Evolutionary conservation across 2,888 invertebrate species (phyloP), one percentile per base, ranked within the genome.

Genomic region (Icerya purchasi): DNA sequence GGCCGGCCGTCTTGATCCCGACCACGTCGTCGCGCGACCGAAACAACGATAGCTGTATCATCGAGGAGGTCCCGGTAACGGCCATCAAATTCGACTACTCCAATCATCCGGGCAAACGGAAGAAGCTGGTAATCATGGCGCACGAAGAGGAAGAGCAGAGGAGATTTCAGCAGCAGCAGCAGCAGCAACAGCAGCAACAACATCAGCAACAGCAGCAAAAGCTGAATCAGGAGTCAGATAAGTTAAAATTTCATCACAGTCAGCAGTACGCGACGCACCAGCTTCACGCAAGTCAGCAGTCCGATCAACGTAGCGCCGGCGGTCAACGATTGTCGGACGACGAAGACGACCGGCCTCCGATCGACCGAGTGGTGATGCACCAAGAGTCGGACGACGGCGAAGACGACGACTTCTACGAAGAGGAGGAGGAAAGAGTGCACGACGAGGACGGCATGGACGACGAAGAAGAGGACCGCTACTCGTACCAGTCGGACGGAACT

Each of bases 241-340:
- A 54, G 19, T 19, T 21, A 22, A n/a, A n/a, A n/a, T n/a, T n/a
- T n/a, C n/a, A n/a, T n/a, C 22, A 54, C 2, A 3, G 18, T 2
- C 54, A 54, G 19, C 56, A 36, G 14, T 36, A 36, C 14, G 14
- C 8, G 5, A 8, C 5, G 5, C 36, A 14, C 5, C 14, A 5
- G 8, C 8, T 5, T 36, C 14, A 14, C 14, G 14, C 8, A 8
- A 36, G 36, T 36, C 36, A 36, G 14, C 36, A 36, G 14, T 14
- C 36, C 14, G 36, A 36, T 36, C 54, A 54, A 20, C 21, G 22
- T 20, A 22, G 56, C 19, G 83, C 84, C 70, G 83, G 81, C 70
- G 82, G 89, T 70, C 81, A 83, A 66, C 81, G 86, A 68, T 81
- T 36, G 36, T 8, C 36, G 14, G 8, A 14, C 36, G 36, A 5